Conservation (phyloP, 1,140 invertebrate species). For the Drosophila eugracilis region DNA sequence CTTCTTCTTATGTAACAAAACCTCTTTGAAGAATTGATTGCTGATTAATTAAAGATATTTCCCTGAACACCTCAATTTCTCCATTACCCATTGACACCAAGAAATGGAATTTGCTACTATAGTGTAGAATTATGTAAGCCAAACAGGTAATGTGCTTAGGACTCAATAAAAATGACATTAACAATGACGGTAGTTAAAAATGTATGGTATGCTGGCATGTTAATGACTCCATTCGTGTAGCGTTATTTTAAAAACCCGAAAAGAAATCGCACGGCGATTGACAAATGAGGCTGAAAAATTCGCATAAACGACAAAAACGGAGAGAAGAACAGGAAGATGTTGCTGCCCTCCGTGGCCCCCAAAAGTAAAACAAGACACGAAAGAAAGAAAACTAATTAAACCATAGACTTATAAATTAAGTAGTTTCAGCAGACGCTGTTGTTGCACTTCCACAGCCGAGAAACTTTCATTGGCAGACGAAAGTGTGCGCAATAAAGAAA, state of each 20-base stretch:
- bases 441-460: slow-evolving; percentile 55
- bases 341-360: slow-evolving; percentile 1
- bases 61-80: slow-evolving; percentile 8
- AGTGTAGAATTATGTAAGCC: slow-evolving; percentile 29
- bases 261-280: slow-evolving; percentile 36
- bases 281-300: slow-evolving; percentile 49
- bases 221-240: slow-evolving; percentile 21
- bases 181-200: slow-evolving; percentile 4
- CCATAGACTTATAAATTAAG: slow-evolving; percentile 72
- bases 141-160: slow-evolving; percentile 4
- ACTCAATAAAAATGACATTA: slow-evolving; percentile 41
- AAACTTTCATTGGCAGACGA: slow-evolving; percentile 78
- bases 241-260: slow-evolving; percentile 18
- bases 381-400: slow-evolving; percentile 71
- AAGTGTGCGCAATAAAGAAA: slow-evolving; percentile 74
- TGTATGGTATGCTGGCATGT: slow-evolving; percentile 24
- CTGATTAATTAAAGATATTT: background rate
- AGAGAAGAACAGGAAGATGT: slow-evolving; percentile 40
- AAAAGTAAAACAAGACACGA: slow-evolving; percentile 35
- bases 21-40: background rate
- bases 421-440: slow-evolving; percentile 48
- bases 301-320: slow-evolving; percentile 57
- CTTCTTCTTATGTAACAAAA: background rate
- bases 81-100: slow-evolving; percentile 15
- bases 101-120: slow-evolving; percentile 8